Percentiles rank a stretch among this genome's conserved stretches.
Evolutionary conservation across 1,140 invertebrate species (phyloP).

Genomic region (Piezodorus guildinii): DNA sequence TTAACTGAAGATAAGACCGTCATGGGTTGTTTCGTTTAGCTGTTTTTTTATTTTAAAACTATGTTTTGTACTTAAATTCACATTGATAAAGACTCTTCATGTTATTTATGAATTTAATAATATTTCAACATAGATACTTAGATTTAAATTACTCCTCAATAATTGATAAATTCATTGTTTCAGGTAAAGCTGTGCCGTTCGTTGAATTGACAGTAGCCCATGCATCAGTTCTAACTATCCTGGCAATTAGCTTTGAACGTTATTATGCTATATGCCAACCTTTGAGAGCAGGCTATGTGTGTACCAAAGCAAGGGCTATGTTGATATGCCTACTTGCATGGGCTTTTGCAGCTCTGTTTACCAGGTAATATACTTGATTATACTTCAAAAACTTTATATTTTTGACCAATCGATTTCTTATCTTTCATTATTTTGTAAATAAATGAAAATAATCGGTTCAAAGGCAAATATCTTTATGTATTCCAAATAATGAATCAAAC

Average conservation of each 20-base stretch:
- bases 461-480: neutral
- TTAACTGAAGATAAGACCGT: no score
- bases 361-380: constrained; percentile 47
- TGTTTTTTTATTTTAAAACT: no score
- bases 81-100: no score
- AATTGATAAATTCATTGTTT: neutral
- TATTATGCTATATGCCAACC: constrained; percentile 93
- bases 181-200: constrained; percentile 82
- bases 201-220: constrained; percentile 86
- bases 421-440: neutral
- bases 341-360: constrained; percentile 70
- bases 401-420: neutral
- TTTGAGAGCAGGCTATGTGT: constrained; percentile 77
- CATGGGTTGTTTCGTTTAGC: no score
- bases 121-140: no score
- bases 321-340: constrained; percentile 73
- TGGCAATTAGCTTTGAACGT: constrained; percentile 86
- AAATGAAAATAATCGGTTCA: neutral
- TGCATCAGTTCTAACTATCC: constrained; percentile 82
- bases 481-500: neutral
- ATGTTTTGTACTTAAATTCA: no score
- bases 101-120: no score
- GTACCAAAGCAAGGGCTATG: constrained; percentile 73
- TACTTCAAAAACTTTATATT: neutral
- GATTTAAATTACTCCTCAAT: no score